phyloP scores from a whole-genome alignment of 2,888 invertebrate species.

The Periphyllus acericola region DNA sequence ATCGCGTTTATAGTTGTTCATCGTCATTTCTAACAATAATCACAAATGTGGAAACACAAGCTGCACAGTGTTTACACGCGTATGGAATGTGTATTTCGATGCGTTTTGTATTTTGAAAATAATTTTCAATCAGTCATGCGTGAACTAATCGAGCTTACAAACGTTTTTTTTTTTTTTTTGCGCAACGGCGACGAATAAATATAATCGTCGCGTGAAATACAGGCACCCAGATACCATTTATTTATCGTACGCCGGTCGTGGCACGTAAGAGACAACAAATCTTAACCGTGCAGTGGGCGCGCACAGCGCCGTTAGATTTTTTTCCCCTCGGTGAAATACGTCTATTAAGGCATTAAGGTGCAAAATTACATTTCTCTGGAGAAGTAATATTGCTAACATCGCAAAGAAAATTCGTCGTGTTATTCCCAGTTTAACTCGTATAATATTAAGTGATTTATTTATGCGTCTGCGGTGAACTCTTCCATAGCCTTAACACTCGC shows the following conservation, averaged over 20 bases:
- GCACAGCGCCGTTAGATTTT: background rate
- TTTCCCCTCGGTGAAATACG: background rate
- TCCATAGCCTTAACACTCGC: background rate
- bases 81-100: too few relatives aligned
- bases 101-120: too few relatives aligned
- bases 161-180: background rate
- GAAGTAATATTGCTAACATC: background rate
- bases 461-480: background rate
- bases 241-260: too few relatives aligned
- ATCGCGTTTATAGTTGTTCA: too few relatives aligned
- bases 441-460: constrained; percentile 42
- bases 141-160: too few relatives aligned
- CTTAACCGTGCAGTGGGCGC: background rate
- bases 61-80: too few relatives aligned
- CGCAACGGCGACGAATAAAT: background rate
- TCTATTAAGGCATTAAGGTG: constrained; percentile 15
- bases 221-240: too few relatives aligned
- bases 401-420: constrained; percentile 16
- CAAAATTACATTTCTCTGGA: constrained; percentile 24
- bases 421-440: constrained; percentile 19
- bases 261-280: background rate
- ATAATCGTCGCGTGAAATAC: too few relatives aligned
- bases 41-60: too few relatives aligned
- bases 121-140: too few relatives aligned
- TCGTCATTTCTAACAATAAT: too few relatives aligned